Conservation (phyloP, 2,113 vertebrate genomes). For the Euleptes europaea region DNA sequence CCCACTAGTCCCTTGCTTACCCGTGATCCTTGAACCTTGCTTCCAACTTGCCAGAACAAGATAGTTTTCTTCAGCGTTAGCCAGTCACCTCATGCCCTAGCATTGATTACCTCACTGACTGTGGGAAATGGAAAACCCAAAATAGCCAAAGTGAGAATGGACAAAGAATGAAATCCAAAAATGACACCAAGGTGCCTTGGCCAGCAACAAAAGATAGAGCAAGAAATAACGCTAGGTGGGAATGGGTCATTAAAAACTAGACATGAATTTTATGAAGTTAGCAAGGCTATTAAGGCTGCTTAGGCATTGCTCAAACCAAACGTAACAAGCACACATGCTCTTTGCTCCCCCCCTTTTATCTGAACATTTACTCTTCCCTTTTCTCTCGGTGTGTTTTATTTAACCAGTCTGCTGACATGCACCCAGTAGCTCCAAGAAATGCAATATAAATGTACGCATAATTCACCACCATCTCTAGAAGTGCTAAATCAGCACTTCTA, state of each 20-base stretch:
- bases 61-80: conserved; percentile 57
- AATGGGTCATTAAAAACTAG: conserved; percentile 4
- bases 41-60: conserved; percentile 50
- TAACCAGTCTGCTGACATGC: conserved; percentile 4
- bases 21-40: too few species aligned
- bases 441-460: conserved; percentile 26
- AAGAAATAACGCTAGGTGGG: conserved; percentile 12
- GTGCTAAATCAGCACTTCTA: conserved; percentile 29
- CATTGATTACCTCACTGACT: conserved; percentile 29
- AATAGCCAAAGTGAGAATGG: conserved; percentile 28
- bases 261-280: conserved; percentile 17
- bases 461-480: conserved; percentile 38
- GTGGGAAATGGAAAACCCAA: not conserved
- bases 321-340: conserved; percentile 5
- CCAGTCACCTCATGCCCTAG: conserved; percentile 46
- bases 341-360: conserved; percentile 18
- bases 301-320: conserved; percentile 39
- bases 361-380: conserved; percentile 21
- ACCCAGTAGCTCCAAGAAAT: conserved; percentile 31
- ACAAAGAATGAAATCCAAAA: conserved; percentile 35
- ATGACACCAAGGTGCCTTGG: conserved; percentile 12
- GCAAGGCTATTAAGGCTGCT: conserved; percentile 33
- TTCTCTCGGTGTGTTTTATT: conserved; percentile 2
- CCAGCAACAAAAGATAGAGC: conserved; percentile 23
- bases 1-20: too few species aligned